Evolutionary conservation across 2,888 invertebrate species (phyloP), one percentile per base, ranked within the genome.

Genomic region (Entomobrya multifasciata): DNA sequence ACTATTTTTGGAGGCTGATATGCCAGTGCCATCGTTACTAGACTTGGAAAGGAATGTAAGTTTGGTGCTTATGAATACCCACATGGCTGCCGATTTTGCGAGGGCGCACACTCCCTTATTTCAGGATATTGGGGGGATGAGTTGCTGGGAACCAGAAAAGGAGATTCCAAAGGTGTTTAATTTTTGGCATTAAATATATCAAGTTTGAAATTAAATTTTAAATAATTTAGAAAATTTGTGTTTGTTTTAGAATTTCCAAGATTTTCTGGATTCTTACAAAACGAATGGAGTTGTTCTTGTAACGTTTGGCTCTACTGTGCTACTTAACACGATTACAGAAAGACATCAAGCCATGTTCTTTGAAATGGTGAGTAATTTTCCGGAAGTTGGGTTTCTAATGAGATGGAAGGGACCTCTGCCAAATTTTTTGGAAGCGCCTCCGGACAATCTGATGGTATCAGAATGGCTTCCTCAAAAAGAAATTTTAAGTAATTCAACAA

Each of bases 391-490:
- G n/a, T 91, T 91, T 81, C 77, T 91, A 5, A 85, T 90, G 87
- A 77, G 90, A 79, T 91, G 91, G 91, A 86, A 80, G n/a, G 91
- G 90, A 17, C 83, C 87, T 0, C 62, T 89, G 0, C 91, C 91
- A 0, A 44, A 82, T 22, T 76, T 79, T 17, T 74, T 85, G 30
- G 47, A 87, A 25, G 30, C 67, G n/a, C 57, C 60, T 22, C 88
- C 89, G 0, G 62, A 84, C 15, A 90, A 91, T 70, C 47, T 91
- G 3, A 52, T 89, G 47, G 86, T 81, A 10, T 86, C 90, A 0
- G 89, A 89, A n/a, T 91, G 91, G 91, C 82, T 91, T 10, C 91
- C 91, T 22, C 91, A 91, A 62, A 86, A 67, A 47, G 89, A 91
- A 79, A 87, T 91, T 60, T 72, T 91, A n/a, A 55, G 90, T 87